phyloP scores from a whole-genome alignment of 2,888 invertebrate genomes.

The Pristionchus fissidentatus region DNA sequence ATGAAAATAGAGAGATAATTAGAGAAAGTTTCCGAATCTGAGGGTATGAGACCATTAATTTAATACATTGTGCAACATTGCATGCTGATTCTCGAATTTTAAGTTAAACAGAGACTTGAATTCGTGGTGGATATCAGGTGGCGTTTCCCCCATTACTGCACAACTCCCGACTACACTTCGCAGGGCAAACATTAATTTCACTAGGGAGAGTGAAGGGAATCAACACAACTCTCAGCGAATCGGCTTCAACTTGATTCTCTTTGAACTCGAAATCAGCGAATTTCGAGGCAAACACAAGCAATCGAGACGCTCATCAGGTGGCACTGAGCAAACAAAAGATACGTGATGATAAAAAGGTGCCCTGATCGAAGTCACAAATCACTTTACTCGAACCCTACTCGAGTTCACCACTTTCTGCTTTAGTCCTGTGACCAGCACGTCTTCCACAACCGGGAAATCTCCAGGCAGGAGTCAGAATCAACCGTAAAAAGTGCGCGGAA shows the following conservation, averaged over 20 bases:
- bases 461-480: too few relatives aligned
- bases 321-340: background rate
- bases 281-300: too few relatives aligned
- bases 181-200: background rate
- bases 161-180: too few relatives aligned
- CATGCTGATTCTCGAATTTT: too few relatives aligned
- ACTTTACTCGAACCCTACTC: background rate
- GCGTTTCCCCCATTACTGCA: too few relatives aligned
- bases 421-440: background rate
- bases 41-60: too few relatives aligned
- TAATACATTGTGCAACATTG: too few relatives aligned
- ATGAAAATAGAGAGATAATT: too few relatives aligned
- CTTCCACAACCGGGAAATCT: background rate
- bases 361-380: background rate
- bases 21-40: too few relatives aligned
- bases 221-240: slow-evolving; percentile 30
- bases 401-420: background rate
- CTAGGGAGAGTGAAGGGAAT: background rate
- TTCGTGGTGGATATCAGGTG: too few relatives aligned
- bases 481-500: too few relatives aligned
- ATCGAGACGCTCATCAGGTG: slow-evolving; percentile 17
- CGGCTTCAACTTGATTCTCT: slow-evolving; percentile 12
- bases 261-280: background rate
- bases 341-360: slow-evolving; percentile 2
- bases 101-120: too few relatives aligned